Conservation (phyloP, 2,797 vertebrate genomes). For the Sciurus vulgaris region DNA sequence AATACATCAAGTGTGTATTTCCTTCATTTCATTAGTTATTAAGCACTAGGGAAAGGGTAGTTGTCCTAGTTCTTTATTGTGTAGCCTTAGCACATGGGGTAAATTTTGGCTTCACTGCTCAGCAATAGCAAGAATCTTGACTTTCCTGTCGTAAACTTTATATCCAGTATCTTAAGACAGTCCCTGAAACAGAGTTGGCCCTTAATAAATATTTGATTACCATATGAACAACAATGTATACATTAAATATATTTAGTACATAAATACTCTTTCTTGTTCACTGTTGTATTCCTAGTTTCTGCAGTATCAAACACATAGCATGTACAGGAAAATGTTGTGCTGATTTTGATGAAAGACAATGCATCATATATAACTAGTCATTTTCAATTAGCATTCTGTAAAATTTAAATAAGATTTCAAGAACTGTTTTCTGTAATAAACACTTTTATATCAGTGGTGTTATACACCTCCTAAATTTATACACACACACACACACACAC, state of each 20-base stretch:
- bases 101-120: neutral
- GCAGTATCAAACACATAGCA: neutral
- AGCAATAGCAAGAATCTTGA: neutral
- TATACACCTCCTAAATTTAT: neutral
- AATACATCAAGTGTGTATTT: neutral
- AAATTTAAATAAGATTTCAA: conserved; percentile 13
- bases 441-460: neutral
- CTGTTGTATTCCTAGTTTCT: neutral
- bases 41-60: neutral
- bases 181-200: neutral
- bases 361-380: neutral
- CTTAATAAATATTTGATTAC: conserved; percentile 34
- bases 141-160: neutral
- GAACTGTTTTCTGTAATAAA: neutral
- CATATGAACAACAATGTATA: neutral
- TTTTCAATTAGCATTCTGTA: neutral
- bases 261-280: neutral
- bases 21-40: neutral
- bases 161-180: neutral
- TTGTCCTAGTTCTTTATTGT: neutral
- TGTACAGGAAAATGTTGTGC: neutral
- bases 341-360: neutral
- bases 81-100: neutral
- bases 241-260: neutral
- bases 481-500: no score